phyloP scores from a whole-genome alignment of 2,113 vertebrate species.

The Delphinapterus leucas region DNA sequence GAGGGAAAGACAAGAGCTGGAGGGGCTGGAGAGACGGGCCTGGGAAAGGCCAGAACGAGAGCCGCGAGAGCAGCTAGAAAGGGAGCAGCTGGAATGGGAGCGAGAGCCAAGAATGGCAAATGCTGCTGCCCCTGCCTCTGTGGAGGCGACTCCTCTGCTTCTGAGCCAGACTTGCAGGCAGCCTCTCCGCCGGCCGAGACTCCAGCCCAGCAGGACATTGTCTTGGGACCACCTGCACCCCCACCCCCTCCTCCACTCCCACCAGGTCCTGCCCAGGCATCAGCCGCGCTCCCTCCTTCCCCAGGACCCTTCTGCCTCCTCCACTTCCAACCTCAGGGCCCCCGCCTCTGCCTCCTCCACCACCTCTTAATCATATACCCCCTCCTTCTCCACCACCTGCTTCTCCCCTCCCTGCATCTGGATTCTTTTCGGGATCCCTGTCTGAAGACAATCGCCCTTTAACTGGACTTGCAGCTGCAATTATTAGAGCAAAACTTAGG shows the following conservation, averaged over 20 bases:
- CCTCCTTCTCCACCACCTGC: slow-evolving; percentile 86
- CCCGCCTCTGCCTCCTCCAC: slow-evolving; percentile 82
- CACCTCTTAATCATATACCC: slow-evolving; percentile 83
- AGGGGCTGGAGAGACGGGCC: slow-evolving; percentile 83
- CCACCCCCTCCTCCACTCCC: slow-evolving; percentile 92
- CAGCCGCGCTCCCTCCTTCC: slow-evolving; percentile 81
- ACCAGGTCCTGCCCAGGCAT: slow-evolving; percentile 86
- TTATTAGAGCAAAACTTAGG: slow-evolving; percentile 95
- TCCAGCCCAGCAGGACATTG: neutral
- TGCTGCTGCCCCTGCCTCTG: slow-evolving; percentile 91
- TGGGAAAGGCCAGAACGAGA: slow-evolving; percentile 83
- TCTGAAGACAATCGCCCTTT: slow-evolving; percentile 90
- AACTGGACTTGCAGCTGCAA: slow-evolving; percentile 94
- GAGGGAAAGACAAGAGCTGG: slow-evolving; percentile 82
- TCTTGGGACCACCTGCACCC: slow-evolving; percentile 83
- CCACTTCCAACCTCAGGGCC: slow-evolving; percentile 80
- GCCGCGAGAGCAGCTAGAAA: slow-evolving; percentile 84
- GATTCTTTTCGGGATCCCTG: slow-evolving; percentile 82
- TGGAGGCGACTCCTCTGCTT: slow-evolving; percentile 90
- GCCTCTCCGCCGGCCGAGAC: too few relatives aligned
- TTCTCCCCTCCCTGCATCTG: slow-evolving; percentile 90
- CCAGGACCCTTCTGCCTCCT: slow-evolving; percentile 79
- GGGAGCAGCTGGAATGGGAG: slow-evolving; percentile 85
- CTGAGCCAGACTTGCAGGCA: slow-evolving; percentile 85
- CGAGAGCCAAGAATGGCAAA: slow-evolving; percentile 91